Evolutionary conservation across 2,888 invertebrate species (phyloP).

Genomic region (Acanthosepion pharaonis): DNA sequence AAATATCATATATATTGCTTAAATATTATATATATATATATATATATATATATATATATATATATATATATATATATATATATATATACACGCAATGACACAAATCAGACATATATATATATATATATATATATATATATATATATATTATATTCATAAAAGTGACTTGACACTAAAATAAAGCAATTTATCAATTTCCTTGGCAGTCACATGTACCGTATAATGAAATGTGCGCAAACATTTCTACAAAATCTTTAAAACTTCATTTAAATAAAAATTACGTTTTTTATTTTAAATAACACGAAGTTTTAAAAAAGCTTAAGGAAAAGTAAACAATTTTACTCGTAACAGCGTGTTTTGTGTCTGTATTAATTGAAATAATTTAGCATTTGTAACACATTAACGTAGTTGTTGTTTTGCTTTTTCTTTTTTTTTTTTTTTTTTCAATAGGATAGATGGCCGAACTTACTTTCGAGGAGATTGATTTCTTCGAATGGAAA

Average conservation of each 20-base stretch:
- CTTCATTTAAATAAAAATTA: constrained; percentile 2
- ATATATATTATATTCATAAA: not conserved
- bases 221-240: not conserved
- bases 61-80: too few species aligned
- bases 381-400: not conserved
- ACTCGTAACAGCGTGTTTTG: not conserved
- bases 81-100: too few species aligned
- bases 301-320: not conserved
- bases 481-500: not conserved
- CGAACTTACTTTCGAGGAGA: not conserved
- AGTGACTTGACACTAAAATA: not conserved
- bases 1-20: too few species aligned
- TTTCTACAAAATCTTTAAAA: not conserved
- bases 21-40: too few species aligned
- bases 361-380: not conserved
- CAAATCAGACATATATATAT: not conserved
- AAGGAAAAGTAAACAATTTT: not conserved
- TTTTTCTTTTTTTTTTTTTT: too few species aligned
- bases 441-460: not conserved
- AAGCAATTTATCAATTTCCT: not conserved
- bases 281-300: not conserved
- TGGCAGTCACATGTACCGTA: not conserved
- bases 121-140: not conserved
- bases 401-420: not conserved
- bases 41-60: too few species aligned